Evolutionary conservation across 1,140 invertebrate species (phyloP).

Genomic region (Tetragonula clypearis): DNA sequence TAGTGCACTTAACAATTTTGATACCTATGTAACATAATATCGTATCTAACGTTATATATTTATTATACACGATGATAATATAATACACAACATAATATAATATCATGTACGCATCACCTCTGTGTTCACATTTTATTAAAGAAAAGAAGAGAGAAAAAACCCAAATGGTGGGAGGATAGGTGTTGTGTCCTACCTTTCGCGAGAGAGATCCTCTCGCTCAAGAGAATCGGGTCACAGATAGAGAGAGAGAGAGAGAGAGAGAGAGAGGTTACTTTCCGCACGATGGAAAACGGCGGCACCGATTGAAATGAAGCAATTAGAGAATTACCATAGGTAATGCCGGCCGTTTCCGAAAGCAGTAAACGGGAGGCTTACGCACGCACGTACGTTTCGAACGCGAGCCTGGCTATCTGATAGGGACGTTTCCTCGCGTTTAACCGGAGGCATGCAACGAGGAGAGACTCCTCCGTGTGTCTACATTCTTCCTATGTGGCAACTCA

Average conservation of each 20-base stretch:
- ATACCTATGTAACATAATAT: too few relatives aligned
- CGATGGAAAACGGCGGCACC: conserved; percentile 45
- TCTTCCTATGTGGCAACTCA: conserved; percentile 72
- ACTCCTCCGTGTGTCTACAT: conserved; percentile 47
- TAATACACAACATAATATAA: too few relatives aligned
- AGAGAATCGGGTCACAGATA: not conserved
- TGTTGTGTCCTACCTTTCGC: not conserved
- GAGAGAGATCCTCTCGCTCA: not conserved
- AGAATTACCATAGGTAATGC: conserved; percentile 76
- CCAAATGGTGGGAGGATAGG: too few relatives aligned
- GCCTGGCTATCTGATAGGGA: conserved; percentile 72
- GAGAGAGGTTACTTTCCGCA: not conserved
- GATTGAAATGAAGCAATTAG: conserved; percentile 79
- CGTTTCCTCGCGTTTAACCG: conserved; percentile 74
- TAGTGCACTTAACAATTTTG: too few relatives aligned
- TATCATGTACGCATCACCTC: too few relatives aligned
- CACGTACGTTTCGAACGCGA: conserved; percentile 57
- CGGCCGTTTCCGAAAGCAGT: conserved; percentile 74
- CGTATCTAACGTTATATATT: too few relatives aligned
- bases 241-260: too few relatives aligned
- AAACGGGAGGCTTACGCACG: conserved; percentile 69
- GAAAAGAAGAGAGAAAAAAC: too few relatives aligned
- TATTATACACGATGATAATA: too few relatives aligned
- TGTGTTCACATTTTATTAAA: too few relatives aligned
- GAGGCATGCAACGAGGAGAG: conserved; percentile 68